A percentile compares a stretch with the other conserved stretches of the same genome.
Evolutionary conservation across 2,797 vertebrate genomes (phyloP).

Genomic region (Tympanoctomys barrerae): DNA sequence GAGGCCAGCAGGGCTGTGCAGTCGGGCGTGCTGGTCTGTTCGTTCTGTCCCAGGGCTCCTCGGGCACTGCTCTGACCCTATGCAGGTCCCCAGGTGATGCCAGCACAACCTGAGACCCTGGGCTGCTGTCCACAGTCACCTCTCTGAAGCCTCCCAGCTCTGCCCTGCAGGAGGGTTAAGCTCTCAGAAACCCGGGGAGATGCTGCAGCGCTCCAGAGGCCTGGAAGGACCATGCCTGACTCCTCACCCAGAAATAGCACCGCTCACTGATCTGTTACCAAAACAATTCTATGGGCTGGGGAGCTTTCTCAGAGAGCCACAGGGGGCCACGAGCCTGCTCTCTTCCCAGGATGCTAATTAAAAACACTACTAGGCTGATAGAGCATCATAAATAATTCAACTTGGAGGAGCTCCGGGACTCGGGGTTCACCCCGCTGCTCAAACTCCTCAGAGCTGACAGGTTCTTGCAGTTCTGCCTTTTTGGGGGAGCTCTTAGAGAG

Average conservation of each 20-base stretch:
- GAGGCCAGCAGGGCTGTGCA: background rate
- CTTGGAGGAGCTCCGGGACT: background rate
- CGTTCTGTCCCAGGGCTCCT: background rate
- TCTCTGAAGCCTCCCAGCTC: background rate
- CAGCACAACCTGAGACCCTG: fast-evolving
- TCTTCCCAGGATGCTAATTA: slow-evolving; percentile 82
- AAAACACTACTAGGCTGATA: slow-evolving; percentile 9
- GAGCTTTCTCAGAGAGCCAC: slow-evolving; percentile 55
- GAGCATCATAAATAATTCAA: slow-evolving; percentile 45
- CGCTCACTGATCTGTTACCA: slow-evolving; percentile 43
- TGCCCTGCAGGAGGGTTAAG: background rate
- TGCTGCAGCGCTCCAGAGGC: fast-evolving
- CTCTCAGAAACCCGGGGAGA: background rate
- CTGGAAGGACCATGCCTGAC: background rate
- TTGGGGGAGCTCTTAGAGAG: background rate
- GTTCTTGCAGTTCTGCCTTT: background rate
- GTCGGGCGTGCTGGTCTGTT: background rate
- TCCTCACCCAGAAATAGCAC: background rate
- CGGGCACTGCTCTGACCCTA: background rate
- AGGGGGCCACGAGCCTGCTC: background rate
- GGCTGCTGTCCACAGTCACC: background rate
- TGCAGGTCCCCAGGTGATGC: background rate
- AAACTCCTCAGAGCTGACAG: background rate
- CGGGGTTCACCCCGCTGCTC: slow-evolving; percentile 26
- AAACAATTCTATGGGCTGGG: background rate